Evolutionary conservation across 2,113 vertebrate species (phyloP).

Genomic region (Opisthocomus hoazin): DNA sequence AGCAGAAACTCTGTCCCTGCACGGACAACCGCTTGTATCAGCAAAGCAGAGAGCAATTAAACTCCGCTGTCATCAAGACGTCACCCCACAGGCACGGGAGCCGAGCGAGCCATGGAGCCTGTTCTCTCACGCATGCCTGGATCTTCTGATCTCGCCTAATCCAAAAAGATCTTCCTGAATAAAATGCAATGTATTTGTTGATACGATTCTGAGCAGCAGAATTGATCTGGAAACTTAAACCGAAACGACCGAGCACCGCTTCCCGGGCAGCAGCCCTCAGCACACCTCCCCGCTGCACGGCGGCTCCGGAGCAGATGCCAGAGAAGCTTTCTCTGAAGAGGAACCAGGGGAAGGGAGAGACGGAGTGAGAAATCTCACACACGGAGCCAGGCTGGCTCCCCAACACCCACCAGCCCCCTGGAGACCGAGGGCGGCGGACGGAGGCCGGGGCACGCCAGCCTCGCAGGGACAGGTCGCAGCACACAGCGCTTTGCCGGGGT

Average conservation of each 20-base stretch:
- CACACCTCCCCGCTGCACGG: background rate
- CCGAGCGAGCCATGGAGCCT: background rate
- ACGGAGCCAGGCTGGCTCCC: background rate
- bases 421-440: rapidly evolving
- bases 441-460: background rate
- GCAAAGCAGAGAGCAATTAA: slow-evolving; percentile 34
- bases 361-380: rapidly evolving
- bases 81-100: slow-evolving; percentile 35
- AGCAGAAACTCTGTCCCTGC: background rate
- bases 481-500: rapidly evolving
- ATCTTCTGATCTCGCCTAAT: background rate
- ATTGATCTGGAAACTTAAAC: background rate
- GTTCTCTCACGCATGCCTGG: slow-evolving; percentile 2
- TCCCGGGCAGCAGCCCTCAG: background rate
- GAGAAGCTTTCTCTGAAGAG: background rate
- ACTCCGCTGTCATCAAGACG: slow-evolving; percentile 41
- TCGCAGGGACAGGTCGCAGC: rapidly evolving
- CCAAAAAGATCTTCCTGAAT: background rate
- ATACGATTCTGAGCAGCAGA: background rate
- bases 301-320: no score
- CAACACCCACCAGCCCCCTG: background rate
- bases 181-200: rapidly evolving
- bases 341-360: background rate
- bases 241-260: rapidly evolving
- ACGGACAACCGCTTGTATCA: slow-evolving; percentile 6